Conservation (phyloP, 2,888 invertebrate species). For the Caenorhabditis sulstoni region DNA sequence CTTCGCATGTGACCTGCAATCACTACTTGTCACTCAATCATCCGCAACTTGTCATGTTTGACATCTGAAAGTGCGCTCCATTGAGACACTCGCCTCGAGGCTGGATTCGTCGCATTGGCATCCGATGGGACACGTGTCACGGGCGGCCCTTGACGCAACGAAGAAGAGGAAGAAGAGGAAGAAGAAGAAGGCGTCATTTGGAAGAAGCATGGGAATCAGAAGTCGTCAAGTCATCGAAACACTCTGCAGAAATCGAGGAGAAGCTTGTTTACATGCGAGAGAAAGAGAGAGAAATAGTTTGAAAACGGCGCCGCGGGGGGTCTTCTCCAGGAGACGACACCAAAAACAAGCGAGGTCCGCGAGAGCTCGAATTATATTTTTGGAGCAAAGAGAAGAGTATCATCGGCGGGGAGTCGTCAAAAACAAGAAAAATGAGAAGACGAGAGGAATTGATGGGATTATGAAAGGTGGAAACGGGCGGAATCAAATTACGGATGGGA, state of each 20-base stretch:
- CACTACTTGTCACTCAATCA: conserved; percentile 27
- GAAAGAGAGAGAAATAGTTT: too few relatives aligned
- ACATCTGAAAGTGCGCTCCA: not conserved
- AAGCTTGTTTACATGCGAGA: not conserved
- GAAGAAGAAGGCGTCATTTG: conserved; percentile 16
- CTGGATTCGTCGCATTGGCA: conserved; percentile 47
- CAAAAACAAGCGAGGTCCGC: conserved; percentile 12
- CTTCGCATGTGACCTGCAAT: conserved; percentile 62
- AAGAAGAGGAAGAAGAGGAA: not conserved
- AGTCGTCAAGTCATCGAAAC: conserved; percentile 21
- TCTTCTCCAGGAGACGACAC: not conserved
- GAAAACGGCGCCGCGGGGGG: not conserved
- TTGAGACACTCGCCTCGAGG: conserved; percentile 20
- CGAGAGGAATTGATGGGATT: conserved; percentile 18
- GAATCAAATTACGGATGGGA: not conserved
- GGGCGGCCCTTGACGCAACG: not conserved
- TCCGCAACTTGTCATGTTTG: conserved; percentile 23
- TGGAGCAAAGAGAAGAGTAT: too few relatives aligned
- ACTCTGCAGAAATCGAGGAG: not conserved
- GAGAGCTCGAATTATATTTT: conserved; percentile 18
- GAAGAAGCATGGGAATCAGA: conserved; percentile 21
- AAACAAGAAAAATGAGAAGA: conserved; percentile 1
- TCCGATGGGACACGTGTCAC: conserved; percentile 56
- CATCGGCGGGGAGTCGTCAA: conserved; percentile 16
- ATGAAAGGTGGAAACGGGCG: not conserved